Percentiles rank a stretch among this genome's conserved stretches.
phyloP scores from a whole-genome alignment of 2,797 vertebrate genomes.

The Rhodeus uyekii region DNA sequence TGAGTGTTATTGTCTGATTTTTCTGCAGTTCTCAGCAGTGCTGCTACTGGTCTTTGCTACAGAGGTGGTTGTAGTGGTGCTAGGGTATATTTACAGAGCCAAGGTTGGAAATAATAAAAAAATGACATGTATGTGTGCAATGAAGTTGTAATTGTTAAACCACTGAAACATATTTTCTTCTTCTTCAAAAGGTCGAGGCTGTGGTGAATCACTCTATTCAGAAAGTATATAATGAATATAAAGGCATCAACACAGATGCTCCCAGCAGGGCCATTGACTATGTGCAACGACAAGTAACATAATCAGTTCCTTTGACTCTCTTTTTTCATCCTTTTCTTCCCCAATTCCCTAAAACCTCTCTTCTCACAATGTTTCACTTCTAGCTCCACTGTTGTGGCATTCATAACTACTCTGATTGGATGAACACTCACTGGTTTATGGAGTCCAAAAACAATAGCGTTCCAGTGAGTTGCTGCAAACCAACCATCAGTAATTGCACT shows the following conservation, averaged over 20 bases:
- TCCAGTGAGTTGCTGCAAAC: slow-evolving; percentile 93
- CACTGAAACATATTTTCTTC: slow-evolving; percentile 7
- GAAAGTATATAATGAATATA: slow-evolving; percentile 94
- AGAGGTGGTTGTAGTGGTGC: slow-evolving; percentile 93
- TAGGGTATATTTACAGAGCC: slow-evolving; percentile 96
- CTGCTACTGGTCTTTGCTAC: slow-evolving; percentile 95
- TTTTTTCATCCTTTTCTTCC: background rate
- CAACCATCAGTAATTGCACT: slow-evolving; percentile 85
- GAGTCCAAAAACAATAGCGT: slow-evolving; percentile 95
- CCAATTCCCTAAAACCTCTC: background rate
- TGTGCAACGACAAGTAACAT: slow-evolving; percentile 91
- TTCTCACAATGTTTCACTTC: background rate
- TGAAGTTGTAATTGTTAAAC: background rate
- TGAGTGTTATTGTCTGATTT: background rate
- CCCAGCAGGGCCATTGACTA: slow-evolving; percentile 96
- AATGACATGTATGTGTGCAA: background rate
- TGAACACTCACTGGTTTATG: slow-evolving; percentile 91
- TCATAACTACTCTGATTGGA: slow-evolving; percentile 95
- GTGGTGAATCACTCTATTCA: slow-evolving; percentile 92
- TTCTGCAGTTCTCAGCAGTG: slow-evolving; percentile 67
- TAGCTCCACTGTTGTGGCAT: slow-evolving; percentile 93
- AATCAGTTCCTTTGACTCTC: background rate
- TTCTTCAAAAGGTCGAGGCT: slow-evolving; percentile 83
- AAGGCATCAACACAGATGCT: slow-evolving; percentile 89
- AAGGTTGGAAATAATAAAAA: slow-evolving; percentile 79